These are phyloP conservation scores for Mechanitis mazaeus DNA, from an alignment of 2,888 invertebrate species.

Conservation along the genomic window DNA sequence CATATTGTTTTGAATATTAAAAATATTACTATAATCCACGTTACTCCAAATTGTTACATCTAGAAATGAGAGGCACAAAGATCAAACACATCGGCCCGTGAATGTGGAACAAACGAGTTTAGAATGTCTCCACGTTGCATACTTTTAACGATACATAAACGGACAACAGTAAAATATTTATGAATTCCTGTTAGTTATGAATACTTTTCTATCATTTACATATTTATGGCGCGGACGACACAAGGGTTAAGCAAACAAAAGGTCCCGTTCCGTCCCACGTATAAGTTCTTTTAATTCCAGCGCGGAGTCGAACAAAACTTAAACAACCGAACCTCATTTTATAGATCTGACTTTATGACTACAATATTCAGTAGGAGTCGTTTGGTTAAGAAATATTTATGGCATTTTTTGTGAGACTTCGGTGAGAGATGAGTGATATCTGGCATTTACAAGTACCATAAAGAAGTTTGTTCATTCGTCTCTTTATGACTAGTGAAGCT, in stretches of 20 bases:
- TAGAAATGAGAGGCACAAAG: background rate
- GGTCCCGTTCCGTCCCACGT: constrained; percentile 44
- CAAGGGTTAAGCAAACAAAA: constrained; percentile 52
- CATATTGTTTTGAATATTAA: constrained; percentile 23
- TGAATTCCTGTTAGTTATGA: constrained; percentile 69
- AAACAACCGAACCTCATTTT: constrained; percentile 70
- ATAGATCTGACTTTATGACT: constrained; percentile 67
- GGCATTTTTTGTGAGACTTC: constrained; percentile 55
- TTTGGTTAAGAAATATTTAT: constrained; percentile 73
- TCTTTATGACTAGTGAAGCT: constrained; percentile 54
- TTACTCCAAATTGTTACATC: constrained; percentile 6
- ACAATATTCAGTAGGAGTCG: constrained; percentile 73
- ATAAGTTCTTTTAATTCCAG: constrained; percentile 64
- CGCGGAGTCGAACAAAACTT: constrained; percentile 63
- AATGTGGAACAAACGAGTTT: constrained; percentile 21
- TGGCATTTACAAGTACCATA: constrained; percentile 71
- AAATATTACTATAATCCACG: constrained; percentile 13
- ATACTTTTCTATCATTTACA: constrained; percentile 67
- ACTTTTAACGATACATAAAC: constrained; percentile 22
- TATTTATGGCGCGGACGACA: constrained; percentile 54
- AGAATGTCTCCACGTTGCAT: constrained; percentile 23
- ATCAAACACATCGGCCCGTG: background rate
- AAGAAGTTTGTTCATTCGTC: constrained; percentile 69
- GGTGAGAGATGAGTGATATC: constrained; percentile 66
- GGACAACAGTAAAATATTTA: constrained; percentile 53